A percentile compares a stretch with the other conserved stretches of the same genome.
These are phyloP conservation scores for Oscarella lobularis DNA, from an alignment of 37 sponge, comb jelly and placozoan genomes.

Conservation along the genomic window DNA sequence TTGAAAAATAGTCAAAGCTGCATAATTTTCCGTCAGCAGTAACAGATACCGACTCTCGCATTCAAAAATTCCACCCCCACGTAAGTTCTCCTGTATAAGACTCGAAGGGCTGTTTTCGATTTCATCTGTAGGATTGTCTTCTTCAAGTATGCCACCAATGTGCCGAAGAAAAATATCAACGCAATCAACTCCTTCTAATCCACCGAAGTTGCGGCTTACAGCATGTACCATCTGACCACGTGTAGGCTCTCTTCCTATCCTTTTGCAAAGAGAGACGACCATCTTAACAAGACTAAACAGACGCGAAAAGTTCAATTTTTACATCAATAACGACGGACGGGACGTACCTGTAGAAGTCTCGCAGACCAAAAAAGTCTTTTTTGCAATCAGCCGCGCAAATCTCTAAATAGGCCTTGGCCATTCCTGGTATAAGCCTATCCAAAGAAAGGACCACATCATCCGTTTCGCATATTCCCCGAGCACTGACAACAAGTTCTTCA, in stretches of 20 bases:
- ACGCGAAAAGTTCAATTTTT: no score
- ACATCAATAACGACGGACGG: no score
- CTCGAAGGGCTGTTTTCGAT: neutral
- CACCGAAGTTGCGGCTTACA: slow-evolving; percentile 33
- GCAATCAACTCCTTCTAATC: slow-evolving; percentile 14
- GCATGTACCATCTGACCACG: slow-evolving; percentile 23
- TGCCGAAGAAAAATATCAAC: slow-evolving; percentile 15
- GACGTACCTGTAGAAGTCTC: slow-evolving; percentile 38
- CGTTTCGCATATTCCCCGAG: neutral
- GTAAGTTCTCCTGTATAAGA: neutral
- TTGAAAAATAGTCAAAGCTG: neutral
- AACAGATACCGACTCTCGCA: slow-evolving; percentile 5
- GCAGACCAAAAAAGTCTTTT: slow-evolving; percentile 17
- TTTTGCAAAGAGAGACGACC: slow-evolving; percentile 5
- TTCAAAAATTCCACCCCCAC: neutral
- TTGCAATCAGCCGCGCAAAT: slow-evolving; percentile 5
- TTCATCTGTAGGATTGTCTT: no score
- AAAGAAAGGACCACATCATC: neutral
- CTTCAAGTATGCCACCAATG: neutral
- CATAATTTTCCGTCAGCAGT: slow-evolving; percentile 1
- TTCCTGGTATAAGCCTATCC: neutral
- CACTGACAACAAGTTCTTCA: neutral
- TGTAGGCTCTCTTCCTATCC: neutral
- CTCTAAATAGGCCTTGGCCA: slow-evolving; percentile 51
- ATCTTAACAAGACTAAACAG: slow-evolving; percentile 26